These are phyloP conservation scores for Hirtodrosophila cameraria DNA, from an alignment of 2,888 invertebrate species.

Conservation along the genomic window DNA sequence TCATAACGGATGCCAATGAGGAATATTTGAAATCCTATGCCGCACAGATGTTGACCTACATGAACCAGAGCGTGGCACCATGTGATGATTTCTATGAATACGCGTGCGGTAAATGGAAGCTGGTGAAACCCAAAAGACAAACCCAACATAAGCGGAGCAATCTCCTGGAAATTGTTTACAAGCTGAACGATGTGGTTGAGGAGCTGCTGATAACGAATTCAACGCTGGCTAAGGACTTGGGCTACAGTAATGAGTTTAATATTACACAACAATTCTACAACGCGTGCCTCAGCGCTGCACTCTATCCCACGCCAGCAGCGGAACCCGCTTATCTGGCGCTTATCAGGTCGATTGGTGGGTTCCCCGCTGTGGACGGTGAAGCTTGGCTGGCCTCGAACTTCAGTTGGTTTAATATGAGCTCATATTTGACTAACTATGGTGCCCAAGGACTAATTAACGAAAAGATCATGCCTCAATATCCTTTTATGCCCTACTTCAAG, in stretches of 20 bases:
- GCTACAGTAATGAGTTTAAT: constrained; percentile 66
- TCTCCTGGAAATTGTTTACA: constrained; percentile 73
- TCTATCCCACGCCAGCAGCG: constrained; percentile 69
- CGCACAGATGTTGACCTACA: constrained; percentile 71
- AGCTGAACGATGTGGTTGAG: constrained; percentile 56
- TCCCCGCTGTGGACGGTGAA: constrained; percentile 78
- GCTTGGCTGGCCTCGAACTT: constrained; percentile 73
- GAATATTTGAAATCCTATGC: constrained; percentile 70
- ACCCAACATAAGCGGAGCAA: constrained; percentile 68
- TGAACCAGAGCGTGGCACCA: constrained; percentile 76
- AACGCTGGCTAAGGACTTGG: constrained; percentile 44
- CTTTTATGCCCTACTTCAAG: constrained; percentile 77
- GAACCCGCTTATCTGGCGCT: constrained; percentile 73
- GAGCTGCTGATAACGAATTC: constrained; percentile 44
- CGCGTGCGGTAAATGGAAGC: constrained; percentile 81
- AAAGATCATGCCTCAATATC: constrained; percentile 56
- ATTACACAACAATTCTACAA: constrained; percentile 74
- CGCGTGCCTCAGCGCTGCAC: constrained; percentile 67
- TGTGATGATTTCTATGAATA: constrained; percentile 82
- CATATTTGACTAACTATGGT: constrained; percentile 78
- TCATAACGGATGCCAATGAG: constrained; percentile 23
- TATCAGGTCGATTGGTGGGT: constrained; percentile 79
- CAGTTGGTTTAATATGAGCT: constrained; percentile 82
- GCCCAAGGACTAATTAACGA: constrained; percentile 68
- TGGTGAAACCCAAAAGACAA: constrained; percentile 60